Evolutionary conservation across 2,888 invertebrate species (phyloP).

Genomic region (Nephrotoma flavescens): DNA sequence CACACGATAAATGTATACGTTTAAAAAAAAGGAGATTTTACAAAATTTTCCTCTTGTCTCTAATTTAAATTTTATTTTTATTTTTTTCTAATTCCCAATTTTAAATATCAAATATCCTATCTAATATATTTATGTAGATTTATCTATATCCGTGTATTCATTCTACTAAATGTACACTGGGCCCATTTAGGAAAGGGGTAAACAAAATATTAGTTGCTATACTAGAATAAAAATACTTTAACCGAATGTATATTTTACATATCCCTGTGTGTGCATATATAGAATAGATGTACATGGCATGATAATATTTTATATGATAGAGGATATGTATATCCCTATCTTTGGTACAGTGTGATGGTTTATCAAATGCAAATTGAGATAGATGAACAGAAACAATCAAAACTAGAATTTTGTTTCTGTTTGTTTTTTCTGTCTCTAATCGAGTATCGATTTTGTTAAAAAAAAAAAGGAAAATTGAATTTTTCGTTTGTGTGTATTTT

Average conservation of each 20-base stretch:
- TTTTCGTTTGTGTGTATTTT: background rate
- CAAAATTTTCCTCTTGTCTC: background rate
- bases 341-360: background rate
- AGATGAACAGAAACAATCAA: background rate
- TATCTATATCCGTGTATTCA: background rate
- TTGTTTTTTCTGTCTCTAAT: background rate
- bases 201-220: background rate
- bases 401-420: background rate
- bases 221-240: background rate
- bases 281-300: background rate
- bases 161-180: background rate
- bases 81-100: background rate
- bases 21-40: background rate
- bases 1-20: no score
- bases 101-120: background rate
- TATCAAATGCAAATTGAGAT: background rate
- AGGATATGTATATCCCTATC: background rate
- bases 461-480: background rate
- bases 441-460: background rate
- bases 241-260: background rate
- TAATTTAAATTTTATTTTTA: background rate
- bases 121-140: background rate
- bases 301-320: background rate
- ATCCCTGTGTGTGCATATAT: background rate
- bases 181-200: background rate